Percentiles rank a stretch among this genome's conserved stretches.
phyloP scores from a whole-genome alignment of 2,797 vertebrate genomes.

The Molossus alvarezi region DNA sequence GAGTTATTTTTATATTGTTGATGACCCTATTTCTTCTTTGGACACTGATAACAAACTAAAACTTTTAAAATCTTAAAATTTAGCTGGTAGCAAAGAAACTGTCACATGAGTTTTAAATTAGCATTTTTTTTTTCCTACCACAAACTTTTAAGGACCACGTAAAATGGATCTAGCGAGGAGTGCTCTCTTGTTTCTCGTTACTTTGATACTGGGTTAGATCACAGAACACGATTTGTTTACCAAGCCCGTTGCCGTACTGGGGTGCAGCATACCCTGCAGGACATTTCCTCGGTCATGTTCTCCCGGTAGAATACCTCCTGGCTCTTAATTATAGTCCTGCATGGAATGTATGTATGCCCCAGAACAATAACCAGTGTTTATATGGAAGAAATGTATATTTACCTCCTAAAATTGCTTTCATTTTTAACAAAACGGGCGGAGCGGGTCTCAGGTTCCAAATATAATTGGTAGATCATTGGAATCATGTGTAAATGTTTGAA shows the following conservation, averaged over 20 bases:
- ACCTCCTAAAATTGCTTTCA: not conserved
- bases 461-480: not conserved
- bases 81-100: not conserved
- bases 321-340: not conserved
- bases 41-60: slow-evolving; percentile 16
- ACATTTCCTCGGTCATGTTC: not conserved
- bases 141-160: slow-evolving; percentile 8
- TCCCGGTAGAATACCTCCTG: not conserved
- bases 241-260: not conserved
- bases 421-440: slow-evolving; percentile 32
- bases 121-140: not conserved
- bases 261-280: not conserved
- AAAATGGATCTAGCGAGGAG: not conserved
- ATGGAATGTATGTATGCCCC: not conserved
- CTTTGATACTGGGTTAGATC: not conserved
- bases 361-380: not conserved
- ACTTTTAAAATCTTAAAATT: slow-evolving; percentile 3
- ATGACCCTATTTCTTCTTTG: not conserved
- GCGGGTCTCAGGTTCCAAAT: slow-evolving; percentile 1
- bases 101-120: not conserved
- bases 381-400: not conserved
- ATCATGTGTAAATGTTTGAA: not conserved
- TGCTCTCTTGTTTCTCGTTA: slow-evolving; percentile 11
- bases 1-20: slow-evolving; percentile 55
- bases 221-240: not conserved